Evolutionary conservation across 1,140 invertebrate genomes (phyloP).

Genomic region (Aricia agestis): DNA sequence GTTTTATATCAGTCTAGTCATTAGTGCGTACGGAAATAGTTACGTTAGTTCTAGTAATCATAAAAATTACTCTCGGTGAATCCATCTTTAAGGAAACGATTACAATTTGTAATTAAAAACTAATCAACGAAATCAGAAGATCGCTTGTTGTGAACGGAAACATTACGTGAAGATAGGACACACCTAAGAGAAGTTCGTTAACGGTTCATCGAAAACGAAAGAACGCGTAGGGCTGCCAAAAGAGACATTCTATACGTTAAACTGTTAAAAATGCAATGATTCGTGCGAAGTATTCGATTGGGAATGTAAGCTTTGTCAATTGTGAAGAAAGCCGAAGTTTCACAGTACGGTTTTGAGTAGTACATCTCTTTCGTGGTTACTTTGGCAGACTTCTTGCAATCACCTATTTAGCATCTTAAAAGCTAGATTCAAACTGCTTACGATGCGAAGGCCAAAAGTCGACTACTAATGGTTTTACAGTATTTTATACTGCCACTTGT

Average conservation of each 20-base stretch:
- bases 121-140: neutral
- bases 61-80: neutral
- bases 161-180: slow-evolving; percentile 62
- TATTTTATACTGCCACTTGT: too few relatives aligned
- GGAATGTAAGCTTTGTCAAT: too few relatives aligned
- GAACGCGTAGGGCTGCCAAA: slow-evolving; percentile 30
- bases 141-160: slow-evolving; percentile 31
- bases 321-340: too few relatives aligned
- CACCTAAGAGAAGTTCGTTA: slow-evolving; percentile 61
- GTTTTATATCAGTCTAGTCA: too few relatives aligned
- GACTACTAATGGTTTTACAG: too few relatives aligned
- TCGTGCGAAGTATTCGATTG: slow-evolving; percentile 37
- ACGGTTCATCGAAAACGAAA: slow-evolving; percentile 74
- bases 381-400: too few relatives aligned
- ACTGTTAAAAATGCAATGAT: slow-evolving; percentile 33
- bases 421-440: too few relatives aligned
- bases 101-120: neutral
- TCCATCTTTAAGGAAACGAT: neutral
- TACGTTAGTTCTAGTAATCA: neutral
- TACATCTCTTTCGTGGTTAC: too few relatives aligned
- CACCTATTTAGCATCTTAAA: too few relatives aligned
- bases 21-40: neutral
- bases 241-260: neutral
- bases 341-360: too few relatives aligned
- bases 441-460: too few relatives aligned